A percentile compares a stretch with the other conserved stretches of the same genome.
These are phyloP conservation scores for Lepus timidus DNA, from an alignment of 2,113 vertebrate genomes.

Conservation along the genomic window DNA sequence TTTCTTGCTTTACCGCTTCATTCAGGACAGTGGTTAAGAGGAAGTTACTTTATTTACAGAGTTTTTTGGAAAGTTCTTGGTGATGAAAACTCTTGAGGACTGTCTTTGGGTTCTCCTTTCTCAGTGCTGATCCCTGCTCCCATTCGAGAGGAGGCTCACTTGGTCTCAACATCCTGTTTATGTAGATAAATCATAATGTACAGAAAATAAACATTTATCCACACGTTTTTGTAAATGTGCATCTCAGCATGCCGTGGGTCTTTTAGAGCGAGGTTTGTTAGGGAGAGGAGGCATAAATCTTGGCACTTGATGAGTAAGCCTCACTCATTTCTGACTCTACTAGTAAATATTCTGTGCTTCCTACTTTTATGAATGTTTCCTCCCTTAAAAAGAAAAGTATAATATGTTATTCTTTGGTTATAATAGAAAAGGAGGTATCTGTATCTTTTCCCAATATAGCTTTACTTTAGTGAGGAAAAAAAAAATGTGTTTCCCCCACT, in stretches of 20 bases:
- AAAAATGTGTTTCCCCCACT: conserved; percentile 37
- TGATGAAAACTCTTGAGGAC: neutral
- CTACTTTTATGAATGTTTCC: neutral
- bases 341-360: conserved; percentile 15
- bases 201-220: neutral
- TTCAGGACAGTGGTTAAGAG: neutral
- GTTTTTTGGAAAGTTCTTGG: conserved; percentile 46
- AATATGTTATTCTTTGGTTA: conserved; percentile 6
- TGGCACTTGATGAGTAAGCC: neutral
- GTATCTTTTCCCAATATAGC: neutral
- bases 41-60: neutral
- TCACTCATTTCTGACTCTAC: conserved; percentile 2
- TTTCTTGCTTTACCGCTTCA: neutral
- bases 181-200: neutral
- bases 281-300: neutral
- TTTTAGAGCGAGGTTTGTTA: conserved; percentile 12
- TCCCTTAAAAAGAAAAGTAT: conserved; percentile 12
- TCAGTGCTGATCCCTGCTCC: neutral
- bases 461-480: neutral
- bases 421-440: neutral
- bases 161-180: neutral
- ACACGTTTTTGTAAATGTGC: neutral
- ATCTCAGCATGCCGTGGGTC: neutral
- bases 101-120: conserved; percentile 39
- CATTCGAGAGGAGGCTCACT: neutral